Conservation (phyloP, 2,797 vertebrate species). For the Tadarida brasiliensis region DNA sequence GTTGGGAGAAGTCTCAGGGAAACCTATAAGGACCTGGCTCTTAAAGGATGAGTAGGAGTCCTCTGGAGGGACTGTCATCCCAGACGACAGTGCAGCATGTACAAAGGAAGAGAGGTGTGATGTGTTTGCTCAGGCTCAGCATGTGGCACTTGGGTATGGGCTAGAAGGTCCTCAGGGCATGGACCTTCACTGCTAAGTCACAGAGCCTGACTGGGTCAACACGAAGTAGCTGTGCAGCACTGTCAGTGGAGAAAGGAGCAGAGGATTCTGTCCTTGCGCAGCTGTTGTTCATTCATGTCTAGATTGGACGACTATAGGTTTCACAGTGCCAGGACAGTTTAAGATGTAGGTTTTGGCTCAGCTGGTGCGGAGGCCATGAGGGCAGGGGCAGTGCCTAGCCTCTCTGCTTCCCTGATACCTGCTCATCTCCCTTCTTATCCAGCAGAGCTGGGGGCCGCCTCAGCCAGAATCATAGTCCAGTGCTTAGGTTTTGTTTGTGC, state of each 20-base stretch:
- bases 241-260: neutral
- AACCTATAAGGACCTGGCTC: neutral
- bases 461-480: neutral
- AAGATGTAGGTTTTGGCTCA: neutral
- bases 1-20: neutral
- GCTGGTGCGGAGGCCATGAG: neutral
- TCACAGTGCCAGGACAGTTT: neutral
- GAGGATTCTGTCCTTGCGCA: neutral
- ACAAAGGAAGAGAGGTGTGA: neutral
- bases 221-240: rapidly evolving
- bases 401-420: neutral
- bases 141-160: too few relatives aligned
- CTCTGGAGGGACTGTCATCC: neutral
- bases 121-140: neutral
- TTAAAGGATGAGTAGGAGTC: neutral
- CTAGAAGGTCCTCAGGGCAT: neutral
- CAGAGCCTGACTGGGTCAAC: neutral
- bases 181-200: neutral
- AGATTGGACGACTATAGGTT: neutral
- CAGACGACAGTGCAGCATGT: neutral
- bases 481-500: neutral
- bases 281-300: neutral
- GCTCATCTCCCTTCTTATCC: neutral
- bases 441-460: neutral
- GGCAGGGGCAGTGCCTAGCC: neutral